These are phyloP conservation scores for Centropus bengalensis DNA, from an alignment of 2,113 vertebrate species.

Conservation along the genomic window DNA sequence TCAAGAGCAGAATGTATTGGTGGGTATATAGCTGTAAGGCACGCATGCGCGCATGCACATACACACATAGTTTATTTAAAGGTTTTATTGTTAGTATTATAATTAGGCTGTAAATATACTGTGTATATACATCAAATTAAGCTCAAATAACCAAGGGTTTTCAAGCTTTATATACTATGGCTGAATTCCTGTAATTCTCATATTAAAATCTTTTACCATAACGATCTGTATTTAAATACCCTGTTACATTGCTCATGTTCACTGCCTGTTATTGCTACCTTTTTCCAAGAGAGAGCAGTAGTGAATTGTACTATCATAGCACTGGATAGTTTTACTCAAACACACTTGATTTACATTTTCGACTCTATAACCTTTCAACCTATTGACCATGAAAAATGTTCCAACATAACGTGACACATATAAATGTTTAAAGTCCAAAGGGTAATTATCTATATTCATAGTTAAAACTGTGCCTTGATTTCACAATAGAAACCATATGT, in stretches of 20 bases:
- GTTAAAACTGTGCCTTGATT: conserved; percentile 84
- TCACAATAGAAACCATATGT: conserved; percentile 86
- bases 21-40: not conserved
- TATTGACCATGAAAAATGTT: conserved; percentile 83
- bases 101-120: not conserved
- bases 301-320: conserved; percentile 74
- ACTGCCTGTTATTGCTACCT: conserved; percentile 67
- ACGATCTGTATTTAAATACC: conserved; percentile 2
- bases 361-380: conserved; percentile 84
- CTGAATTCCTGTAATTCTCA: conserved; percentile 30
- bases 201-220: conserved; percentile 35
- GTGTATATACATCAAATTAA: conserved; percentile 21
- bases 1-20: not conserved
- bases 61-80: not conserved
- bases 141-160: conserved; percentile 17
- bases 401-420: conserved; percentile 81
- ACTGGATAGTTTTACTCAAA: conserved; percentile 59
- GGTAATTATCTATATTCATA: conserved; percentile 85
- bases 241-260: not conserved
- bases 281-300: conserved; percentile 84
- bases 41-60: not conserved
- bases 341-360: conserved; percentile 74
- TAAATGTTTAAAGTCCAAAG: conserved; percentile 86
- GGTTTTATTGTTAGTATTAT: conserved; percentile 23
- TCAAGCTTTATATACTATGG: not conserved